Conservation (phyloP, 1,140 invertebrate genomes). For the Pseudomyrmex pallidus region DNA sequence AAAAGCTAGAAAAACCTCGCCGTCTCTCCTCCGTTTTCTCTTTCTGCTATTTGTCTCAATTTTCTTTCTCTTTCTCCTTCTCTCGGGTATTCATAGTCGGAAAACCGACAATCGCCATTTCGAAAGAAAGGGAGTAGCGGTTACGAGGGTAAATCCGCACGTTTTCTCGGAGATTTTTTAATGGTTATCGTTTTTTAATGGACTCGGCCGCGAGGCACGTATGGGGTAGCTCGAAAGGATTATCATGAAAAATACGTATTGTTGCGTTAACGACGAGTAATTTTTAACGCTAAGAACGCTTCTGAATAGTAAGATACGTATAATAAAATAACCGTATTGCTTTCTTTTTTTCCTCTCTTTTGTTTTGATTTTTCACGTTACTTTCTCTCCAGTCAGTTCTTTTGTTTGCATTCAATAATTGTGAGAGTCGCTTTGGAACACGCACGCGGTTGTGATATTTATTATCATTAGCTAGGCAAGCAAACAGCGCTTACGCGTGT, state of each 20-base stretch:
- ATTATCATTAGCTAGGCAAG: constrained; percentile 48
- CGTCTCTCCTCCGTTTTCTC: neutral
- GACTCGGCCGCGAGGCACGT: constrained; percentile 11
- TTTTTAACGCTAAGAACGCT: neutral
- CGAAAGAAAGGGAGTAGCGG: constrained; percentile 31
- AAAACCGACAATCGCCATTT: constrained; percentile 46
- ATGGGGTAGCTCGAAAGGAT: constrained; percentile 17
- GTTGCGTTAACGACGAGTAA: constrained; percentile 40
- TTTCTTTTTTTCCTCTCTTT: no score
- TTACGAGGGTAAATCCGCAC: constrained; percentile 49
- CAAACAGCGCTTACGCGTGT: constrained; percentile 28
- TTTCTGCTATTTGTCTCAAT: constrained; percentile 23
- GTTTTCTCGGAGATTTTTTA: constrained; percentile 59
- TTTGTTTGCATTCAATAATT: constrained; percentile 39
- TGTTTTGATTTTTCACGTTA: no score
- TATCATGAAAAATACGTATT: constrained; percentile 26
- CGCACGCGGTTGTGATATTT: constrained; percentile 40
- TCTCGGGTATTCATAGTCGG: constrained; percentile 10
- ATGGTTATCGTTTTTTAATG: constrained; percentile 66
- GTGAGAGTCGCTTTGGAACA: constrained; percentile 37
- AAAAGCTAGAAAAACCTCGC: constrained; percentile 21
- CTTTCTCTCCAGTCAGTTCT: no score
- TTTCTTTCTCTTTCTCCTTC: neutral
- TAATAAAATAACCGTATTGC: no score
- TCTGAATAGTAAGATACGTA: no score